Percentiles rank a stretch among this genome's conserved stretches.
Conservation (phyloP, 92 coral and sea anemone genomes). For the Palythoa heliodiscus region DNA sequence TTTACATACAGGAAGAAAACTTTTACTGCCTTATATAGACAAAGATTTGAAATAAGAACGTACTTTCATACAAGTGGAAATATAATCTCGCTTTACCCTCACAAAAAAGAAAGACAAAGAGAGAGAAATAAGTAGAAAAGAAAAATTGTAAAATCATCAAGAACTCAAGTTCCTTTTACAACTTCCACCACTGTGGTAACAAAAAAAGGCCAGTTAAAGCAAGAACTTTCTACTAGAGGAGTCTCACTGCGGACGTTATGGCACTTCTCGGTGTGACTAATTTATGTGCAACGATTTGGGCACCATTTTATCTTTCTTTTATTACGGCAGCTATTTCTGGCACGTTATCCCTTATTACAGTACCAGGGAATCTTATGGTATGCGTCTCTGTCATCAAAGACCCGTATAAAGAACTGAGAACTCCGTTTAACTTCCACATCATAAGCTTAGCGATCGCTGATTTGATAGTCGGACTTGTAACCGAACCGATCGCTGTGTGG, state of each 20-base stretch:
- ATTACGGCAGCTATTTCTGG: slow-evolving; percentile 71
- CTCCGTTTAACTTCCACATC: slow-evolving; percentile 85
- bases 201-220: not conserved
- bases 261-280: not conserved
- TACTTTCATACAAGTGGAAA: no score
- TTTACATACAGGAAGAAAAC: no score
- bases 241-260: not conserved
- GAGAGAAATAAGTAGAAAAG: no score
- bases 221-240: not conserved
- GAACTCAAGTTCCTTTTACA: not conserved
- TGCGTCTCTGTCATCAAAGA: slow-evolving; percentile 78
- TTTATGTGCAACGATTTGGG: slow-evolving; percentile 7
- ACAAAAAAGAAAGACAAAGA: no score
- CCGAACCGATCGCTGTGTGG: slow-evolving; percentile 78
- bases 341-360: slow-evolving; percentile 63
- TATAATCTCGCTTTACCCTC: no score
- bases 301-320: slow-evolving; percentile 70
- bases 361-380: slow-evolving; percentile 84
- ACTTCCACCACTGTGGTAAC: not conserved
- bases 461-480: slow-evolving; percentile 77
- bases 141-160: not conserved
- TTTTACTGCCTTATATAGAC: no score
- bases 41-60: no score
- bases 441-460: slow-evolving; percentile 87
- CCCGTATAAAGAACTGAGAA: slow-evolving; percentile 74